Evolutionary conservation across 2,888 invertebrate genomes (phyloP).

Genomic region (Yponomeuta cagnagella): DNA sequence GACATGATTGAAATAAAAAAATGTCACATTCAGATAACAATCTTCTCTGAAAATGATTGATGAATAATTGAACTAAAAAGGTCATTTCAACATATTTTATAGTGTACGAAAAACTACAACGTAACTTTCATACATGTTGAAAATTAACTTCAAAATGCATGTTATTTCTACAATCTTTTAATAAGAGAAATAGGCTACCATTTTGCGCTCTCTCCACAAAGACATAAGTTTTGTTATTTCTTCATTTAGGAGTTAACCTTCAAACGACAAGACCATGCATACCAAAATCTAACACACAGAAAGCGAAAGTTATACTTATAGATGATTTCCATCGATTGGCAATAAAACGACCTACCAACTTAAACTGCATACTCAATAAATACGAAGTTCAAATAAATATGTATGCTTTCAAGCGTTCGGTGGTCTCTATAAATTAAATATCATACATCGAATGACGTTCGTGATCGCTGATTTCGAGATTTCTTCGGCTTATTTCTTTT

Average conservation of each 20-base stretch:
- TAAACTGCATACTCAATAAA: no score
- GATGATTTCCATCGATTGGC: not conserved
- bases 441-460: slow-evolving; percentile 61
- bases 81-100: no score
- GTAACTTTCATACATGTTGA: no score
- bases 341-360: not conserved
- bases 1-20: slow-evolving; percentile 26
- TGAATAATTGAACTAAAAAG: no score
- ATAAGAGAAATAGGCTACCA: no score
- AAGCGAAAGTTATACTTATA: not conserved
- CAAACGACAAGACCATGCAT: not conserved
- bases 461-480: slow-evolving; percentile 21
- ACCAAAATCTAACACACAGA: slow-evolving; percentile 1
- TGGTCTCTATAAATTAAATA: slow-evolving; percentile 27
- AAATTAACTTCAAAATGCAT: no score
- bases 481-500: slow-evolving; percentile 45
- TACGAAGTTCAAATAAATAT: not conserved
- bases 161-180: no score
- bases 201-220: no score
- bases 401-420: not conserved
- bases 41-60: no score
- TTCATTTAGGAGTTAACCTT: not conserved
- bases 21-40: no score
- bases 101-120: no score
- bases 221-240: no score